Percentiles rank a stretch among this genome's conserved stretches.
Evolutionary conservation across 2,888 invertebrate genomes (phyloP).

Genomic region (Mesorhabditis sp.): DNA sequence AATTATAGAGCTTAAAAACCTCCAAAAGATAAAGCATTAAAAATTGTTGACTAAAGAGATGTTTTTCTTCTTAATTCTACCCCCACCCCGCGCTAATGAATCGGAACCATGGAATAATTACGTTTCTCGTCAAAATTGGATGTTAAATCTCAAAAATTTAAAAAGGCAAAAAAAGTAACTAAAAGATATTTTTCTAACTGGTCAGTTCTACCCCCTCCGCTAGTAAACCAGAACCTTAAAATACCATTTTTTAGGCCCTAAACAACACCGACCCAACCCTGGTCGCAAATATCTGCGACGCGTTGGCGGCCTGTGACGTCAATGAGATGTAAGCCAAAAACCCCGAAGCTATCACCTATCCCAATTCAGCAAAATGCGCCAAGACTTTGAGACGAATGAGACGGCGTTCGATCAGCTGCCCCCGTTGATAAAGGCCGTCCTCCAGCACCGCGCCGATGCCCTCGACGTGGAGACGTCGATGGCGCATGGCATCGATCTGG

Average conservation of each 20-base stretch:
- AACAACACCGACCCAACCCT: constrained; percentile 18
- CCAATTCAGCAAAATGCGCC: constrained; percentile 20
- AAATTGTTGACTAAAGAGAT: too few relatives aligned
- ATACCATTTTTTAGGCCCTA: constrained; percentile 12
- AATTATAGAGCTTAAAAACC: too few relatives aligned
- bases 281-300: constrained; percentile 24
- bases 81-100: too few relatives aligned
- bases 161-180: too few relatives aligned
- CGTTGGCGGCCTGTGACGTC: constrained; percentile 30
- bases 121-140: too few relatives aligned
- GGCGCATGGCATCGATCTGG: constrained; percentile 11
- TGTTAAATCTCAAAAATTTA: too few relatives aligned
- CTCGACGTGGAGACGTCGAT: constrained; percentile 17
- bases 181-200: too few relatives aligned
- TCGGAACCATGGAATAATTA: too few relatives aligned
- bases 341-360: constrained; percentile 9
- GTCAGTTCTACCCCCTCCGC: too few relatives aligned
- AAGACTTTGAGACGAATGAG: constrained; percentile 36
- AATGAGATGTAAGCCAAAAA: constrained; percentile 33
- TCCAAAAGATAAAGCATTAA: too few relatives aligned
- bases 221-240: too few relatives aligned
- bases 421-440: constrained; percentile 28
- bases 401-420: constrained; percentile 31
- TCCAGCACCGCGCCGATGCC: constrained; percentile 18
- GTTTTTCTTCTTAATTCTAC: too few relatives aligned